phyloP scores from a whole-genome alignment of 1,140 invertebrate species.

The Euglossa dilemma region DNA sequence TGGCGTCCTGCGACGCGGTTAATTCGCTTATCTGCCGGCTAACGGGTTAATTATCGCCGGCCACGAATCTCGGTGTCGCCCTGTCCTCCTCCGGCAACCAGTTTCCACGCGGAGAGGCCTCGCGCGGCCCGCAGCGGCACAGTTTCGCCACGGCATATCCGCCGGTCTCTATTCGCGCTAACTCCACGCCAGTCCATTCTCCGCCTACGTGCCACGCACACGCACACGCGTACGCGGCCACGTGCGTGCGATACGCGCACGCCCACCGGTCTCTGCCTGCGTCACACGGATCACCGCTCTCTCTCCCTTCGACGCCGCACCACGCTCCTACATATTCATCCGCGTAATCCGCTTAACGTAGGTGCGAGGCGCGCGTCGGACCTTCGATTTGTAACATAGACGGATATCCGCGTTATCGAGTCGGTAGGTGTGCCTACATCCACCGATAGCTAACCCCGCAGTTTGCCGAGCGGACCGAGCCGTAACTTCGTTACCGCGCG shows the following conservation, averaged over 20 bases:
- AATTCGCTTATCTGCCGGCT: neutral
- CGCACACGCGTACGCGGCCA: conserved; percentile 14
- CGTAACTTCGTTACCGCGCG: conserved; percentile 11
- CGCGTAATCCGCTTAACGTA: conserved; percentile 43
- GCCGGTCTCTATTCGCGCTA: neutral
- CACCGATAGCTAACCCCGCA: neutral
- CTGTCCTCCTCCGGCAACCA: neutral
- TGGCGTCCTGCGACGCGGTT: neutral
- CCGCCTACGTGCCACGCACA: neutral
- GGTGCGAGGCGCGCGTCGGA: conserved; percentile 6
- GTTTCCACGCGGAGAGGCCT: neutral
- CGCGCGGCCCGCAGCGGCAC: neutral
- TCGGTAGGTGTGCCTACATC: neutral
- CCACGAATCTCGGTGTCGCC: neutral
- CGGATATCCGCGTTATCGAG: conserved; percentile 36
- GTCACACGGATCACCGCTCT: conserved; percentile 32
- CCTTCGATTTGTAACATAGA: conserved; percentile 32
- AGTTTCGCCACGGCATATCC: neutral
- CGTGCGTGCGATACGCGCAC: conserved; percentile 47
- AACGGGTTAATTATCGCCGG: neutral
- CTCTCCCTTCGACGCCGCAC: neutral
- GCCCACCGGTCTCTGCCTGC: conserved; percentile 28
- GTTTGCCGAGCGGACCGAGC: conserved; percentile 1
- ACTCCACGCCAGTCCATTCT: neutral
- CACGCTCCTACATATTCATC: conserved; percentile 43